Evolutionary conservation across 2,797 vertebrate genomes (phyloP).

Genomic region (Bovichtus diacanthus): DNA sequence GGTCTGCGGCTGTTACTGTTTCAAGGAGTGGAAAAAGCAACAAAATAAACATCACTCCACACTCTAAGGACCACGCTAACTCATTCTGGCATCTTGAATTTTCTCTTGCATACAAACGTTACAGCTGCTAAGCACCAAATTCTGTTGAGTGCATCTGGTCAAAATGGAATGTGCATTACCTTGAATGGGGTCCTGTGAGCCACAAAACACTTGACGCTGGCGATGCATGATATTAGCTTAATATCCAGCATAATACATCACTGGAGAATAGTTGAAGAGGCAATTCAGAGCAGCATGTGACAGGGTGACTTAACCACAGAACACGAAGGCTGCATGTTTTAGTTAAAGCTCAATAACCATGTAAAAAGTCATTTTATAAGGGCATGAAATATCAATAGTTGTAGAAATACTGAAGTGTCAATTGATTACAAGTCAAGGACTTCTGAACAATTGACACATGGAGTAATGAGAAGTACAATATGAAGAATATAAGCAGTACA

Average conservation of each 20-base stretch:
- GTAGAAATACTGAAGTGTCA: neutral
- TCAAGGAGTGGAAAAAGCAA: slow-evolving; percentile 47
- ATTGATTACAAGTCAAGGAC: slow-evolving; percentile 1
- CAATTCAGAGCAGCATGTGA: slow-evolving; percentile 12
- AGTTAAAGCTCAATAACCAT: slow-evolving; percentile 16
- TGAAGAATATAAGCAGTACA: neutral
- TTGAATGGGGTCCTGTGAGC: slow-evolving; percentile 35
- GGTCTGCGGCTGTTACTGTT: slow-evolving; percentile 42
- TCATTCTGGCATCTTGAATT: slow-evolving; percentile 42
- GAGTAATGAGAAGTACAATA: neutral
- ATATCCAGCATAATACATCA: slow-evolving; percentile 44
- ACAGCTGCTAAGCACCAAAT: slow-evolving; percentile 27
- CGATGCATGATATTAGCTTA: slow-evolving; percentile 50
- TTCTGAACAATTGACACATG: neutral
- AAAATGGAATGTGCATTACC: slow-evolving; percentile 47
- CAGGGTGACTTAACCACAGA: slow-evolving; percentile 22
- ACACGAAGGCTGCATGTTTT: slow-evolving; percentile 31
- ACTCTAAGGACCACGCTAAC: slow-evolving; percentile 42
- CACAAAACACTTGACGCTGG: slow-evolving; percentile 48
- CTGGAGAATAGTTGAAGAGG: slow-evolving; percentile 2
- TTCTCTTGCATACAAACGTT: slow-evolving; percentile 47
- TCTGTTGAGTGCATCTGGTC: slow-evolving; percentile 37
- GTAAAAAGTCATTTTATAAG: slow-evolving; percentile 14
- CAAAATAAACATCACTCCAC: slow-evolving; percentile 56
- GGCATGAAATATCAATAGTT: neutral